Conservation (phyloP, 2,888 invertebrate species). For the Cephus rjabovi region DNA sequence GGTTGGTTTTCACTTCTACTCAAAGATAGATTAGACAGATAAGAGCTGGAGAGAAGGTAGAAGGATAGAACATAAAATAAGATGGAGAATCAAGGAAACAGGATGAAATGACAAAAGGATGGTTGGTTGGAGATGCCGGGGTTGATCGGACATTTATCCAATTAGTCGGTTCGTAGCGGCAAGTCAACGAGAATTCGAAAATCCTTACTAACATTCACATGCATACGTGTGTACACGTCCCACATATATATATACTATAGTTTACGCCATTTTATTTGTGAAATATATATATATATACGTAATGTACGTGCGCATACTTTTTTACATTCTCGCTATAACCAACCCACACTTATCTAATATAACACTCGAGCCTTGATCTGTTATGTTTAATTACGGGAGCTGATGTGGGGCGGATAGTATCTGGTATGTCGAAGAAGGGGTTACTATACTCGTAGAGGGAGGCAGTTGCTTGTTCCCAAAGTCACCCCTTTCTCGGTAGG, state of each 20-base stretch:
- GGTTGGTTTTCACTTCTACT: no score
- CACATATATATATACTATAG: neutral
- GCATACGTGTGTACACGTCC: neutral
- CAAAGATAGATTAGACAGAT: slow-evolving; percentile 30
- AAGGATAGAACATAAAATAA: slow-evolving; percentile 13
- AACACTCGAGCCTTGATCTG: slow-evolving; percentile 58
- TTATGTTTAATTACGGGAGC: slow-evolving; percentile 65
- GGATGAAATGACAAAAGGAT: slow-evolving; percentile 3
- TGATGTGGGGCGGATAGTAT: slow-evolving; percentile 65
- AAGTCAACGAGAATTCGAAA: slow-evolving; percentile 47
- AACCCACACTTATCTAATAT: neutral
- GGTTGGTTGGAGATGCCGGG: slow-evolving; percentile 1
- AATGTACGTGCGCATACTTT: neutral
- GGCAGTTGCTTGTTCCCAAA: slow-evolving; percentile 54
- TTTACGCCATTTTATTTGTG: slow-evolving; percentile 10
- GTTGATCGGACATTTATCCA: slow-evolving; percentile 66
- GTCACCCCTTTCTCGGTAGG: slow-evolving; percentile 59
- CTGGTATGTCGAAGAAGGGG: slow-evolving; percentile 28
- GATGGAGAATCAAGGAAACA: slow-evolving; percentile 20
- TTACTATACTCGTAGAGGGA: slow-evolving; percentile 7
- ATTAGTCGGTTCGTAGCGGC: slow-evolving; percentile 42
- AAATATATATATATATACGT: slow-evolving; percentile 10
- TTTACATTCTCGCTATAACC: neutral
- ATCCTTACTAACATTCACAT: slow-evolving; percentile 22
- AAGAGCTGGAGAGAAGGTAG: slow-evolving; percentile 26